These are phyloP conservation scores for Palythoa grandis DNA, from an alignment of 92 coral and sea anemone species.

Conservation along the genomic window DNA sequence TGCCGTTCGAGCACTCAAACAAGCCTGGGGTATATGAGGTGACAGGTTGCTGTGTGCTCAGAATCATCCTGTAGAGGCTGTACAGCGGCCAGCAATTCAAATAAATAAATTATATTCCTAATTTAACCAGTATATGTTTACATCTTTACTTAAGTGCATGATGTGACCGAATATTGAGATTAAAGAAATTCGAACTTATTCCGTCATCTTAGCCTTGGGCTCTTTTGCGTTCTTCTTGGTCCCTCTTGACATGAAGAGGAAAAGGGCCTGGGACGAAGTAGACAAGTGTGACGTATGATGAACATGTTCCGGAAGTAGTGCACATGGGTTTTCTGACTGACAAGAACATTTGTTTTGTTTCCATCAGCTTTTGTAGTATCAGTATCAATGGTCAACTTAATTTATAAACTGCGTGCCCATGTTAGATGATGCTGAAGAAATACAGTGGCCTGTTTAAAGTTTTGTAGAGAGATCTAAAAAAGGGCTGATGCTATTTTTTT, in stretches of 20 bases:
- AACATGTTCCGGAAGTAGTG: neutral
- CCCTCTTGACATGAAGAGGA: neutral
- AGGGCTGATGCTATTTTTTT: neutral
- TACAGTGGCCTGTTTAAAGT: neutral
- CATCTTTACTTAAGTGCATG: slow-evolving; percentile 24
- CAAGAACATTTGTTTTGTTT: neutral
- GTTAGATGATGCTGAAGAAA: neutral
- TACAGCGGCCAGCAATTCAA: neutral
- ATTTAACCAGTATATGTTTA: slow-evolving; percentile 20
- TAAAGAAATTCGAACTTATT: slow-evolving; percentile 20
- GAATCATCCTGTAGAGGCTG: slow-evolving; percentile 1
- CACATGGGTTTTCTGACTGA: neutral
- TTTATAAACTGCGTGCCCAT: neutral
- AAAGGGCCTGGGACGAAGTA: neutral
- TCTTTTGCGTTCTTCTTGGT: neutral
- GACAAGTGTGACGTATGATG: neutral
- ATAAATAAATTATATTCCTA: slow-evolving; percentile 14
- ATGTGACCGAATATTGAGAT: neutral
- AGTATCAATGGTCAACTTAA: neutral
- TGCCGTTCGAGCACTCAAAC: slow-evolving; percentile 86
- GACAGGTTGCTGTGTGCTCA: neutral
- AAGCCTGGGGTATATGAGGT: slow-evolving; percentile 90
- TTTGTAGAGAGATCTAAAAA: neutral
- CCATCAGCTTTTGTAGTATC: neutral
- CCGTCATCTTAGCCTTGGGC: neutral